Percentiles rank a stretch among this genome's conserved stretches.
phyloP scores from a whole-genome alignment of 2,888 invertebrate species.

The Lacanobia oleracea region DNA sequence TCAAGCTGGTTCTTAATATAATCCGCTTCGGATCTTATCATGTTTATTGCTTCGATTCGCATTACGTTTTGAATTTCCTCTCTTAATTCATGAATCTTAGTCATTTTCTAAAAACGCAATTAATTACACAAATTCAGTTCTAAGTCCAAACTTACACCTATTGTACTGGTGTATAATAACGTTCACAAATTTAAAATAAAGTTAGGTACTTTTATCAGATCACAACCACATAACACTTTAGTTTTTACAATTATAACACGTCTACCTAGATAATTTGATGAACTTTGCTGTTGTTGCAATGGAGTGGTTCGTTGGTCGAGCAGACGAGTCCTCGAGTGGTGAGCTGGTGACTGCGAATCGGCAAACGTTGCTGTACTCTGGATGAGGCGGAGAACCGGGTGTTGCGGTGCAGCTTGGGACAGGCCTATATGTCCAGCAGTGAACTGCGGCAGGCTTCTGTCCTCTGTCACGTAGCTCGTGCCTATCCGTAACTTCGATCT shows the following conservation, averaged over 20 bases:
- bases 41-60: not conserved
- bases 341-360: not conserved
- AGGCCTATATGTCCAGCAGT: not conserved
- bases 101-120: not conserved
- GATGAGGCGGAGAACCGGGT: not conserved
- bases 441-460: not conserved
- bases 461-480: not conserved
- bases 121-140: not conserved
- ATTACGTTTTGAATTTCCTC: not conserved
- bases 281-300: not conserved
- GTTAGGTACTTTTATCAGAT: not conserved
- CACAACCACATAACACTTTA: not conserved
- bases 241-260: not conserved
- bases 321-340: not conserved
- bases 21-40: not conserved
- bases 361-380: not conserved
- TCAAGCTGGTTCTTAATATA: not conserved
- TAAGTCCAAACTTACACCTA: not conserved
- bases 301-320: not conserved
- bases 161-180: no score
- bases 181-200: not conserved
- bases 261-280: not conserved
- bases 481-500: not conserved
- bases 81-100: no score
- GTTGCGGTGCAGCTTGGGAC: not conserved